phyloP scores from a whole-genome alignment of 2,113 vertebrate genomes.

The Ancistrus triradiatus region DNA sequence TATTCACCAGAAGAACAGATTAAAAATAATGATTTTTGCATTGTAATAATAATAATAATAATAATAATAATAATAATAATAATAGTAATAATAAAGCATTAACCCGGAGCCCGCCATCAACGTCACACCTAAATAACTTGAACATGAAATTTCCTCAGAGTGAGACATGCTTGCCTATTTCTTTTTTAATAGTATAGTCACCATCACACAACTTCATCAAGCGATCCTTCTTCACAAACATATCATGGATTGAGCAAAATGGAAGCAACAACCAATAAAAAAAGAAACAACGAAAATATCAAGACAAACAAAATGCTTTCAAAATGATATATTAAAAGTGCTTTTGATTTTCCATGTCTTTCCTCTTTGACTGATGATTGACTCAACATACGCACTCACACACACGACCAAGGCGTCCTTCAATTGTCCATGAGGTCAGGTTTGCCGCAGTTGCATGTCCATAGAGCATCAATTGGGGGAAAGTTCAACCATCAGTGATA shows the following conservation, averaged over 20 bases:
- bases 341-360: slow-evolving; percentile 76
- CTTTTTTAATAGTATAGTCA: slow-evolving; percentile 79
- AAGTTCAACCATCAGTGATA: slow-evolving; percentile 79
- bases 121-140: slow-evolving; percentile 1
- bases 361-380: slow-evolving; percentile 75
- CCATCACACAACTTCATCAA: slow-evolving; percentile 81
- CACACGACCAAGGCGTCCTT: slow-evolving; percentile 66
- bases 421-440: slow-evolving; percentile 77
- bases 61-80: slow-evolving; percentile 25
- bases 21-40: slow-evolving; percentile 4
- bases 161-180: slow-evolving; percentile 76
- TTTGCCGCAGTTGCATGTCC: slow-evolving; percentile 73
- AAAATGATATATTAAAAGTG: slow-evolving; percentile 85
- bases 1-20: background rate
- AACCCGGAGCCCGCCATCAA: background rate
- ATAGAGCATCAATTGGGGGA: slow-evolving; percentile 64
- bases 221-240: slow-evolving; percentile 74
- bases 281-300: slow-evolving; percentile 75
- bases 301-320: slow-evolving; percentile 78
- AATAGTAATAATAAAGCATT: background rate
- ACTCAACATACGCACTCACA: slow-evolving; percentile 56
- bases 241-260: slow-evolving; percentile 76
- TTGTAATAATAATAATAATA: slow-evolving; percentile 22
- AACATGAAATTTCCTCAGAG: slow-evolving; percentile 68
- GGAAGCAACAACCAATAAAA: slow-evolving; percentile 78